Evolutionary conservation across 2,797 vertebrate genomes (phyloP), one percentile per base, ranked within the genome.

Genomic region (Chaetophractus vellerosus): DNA sequence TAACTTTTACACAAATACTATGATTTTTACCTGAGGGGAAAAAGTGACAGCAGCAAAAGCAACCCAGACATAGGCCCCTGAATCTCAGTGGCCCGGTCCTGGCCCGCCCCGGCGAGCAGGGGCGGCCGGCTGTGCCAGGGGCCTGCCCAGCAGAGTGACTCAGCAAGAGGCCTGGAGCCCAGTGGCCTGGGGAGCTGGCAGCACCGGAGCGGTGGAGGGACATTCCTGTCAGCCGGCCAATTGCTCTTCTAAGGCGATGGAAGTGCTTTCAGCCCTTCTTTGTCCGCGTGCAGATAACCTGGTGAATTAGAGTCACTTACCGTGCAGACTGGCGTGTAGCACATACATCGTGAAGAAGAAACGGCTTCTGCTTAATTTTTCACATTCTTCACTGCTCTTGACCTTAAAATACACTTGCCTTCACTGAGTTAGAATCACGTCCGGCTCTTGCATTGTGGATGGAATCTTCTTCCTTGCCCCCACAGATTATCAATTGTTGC

Each of bases 241-340:
- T 90, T 61, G 71, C 91, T 88, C 93, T 94, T 91, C 90, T 82
- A 90, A 89, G 96, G 93, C 94, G 88, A 86, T 55, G 81, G 80
- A 96, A 94, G 87, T 94, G 89, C 41, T 92, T 97, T 85, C 71
- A 55, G 88, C 94, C 94, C 93, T 88, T 91, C 96, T 97, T 96
- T 90, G 93, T 88, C 80, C 33, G 1, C 50, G 87, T 94, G 89
- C 88, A 96, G 96, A 96, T 93, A 74, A 76, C 76, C 83, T 81
- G 61, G 68, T 48, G 59, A 52, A 23, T 76, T 79, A 3, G 36
- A 11, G 15, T 33, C 14, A 38, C 26, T 68, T 61, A 33, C 64
- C 26, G 85, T 28, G 36, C 75, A 57, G 41, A 69, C 21, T 31
- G 52, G 66, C 83, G 11, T 16, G 3, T 16, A 15, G 16, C 12